These are phyloP conservation scores for Lepidochrysops patricia DNA, from an alignment of 2,888 invertebrate species.

Conservation along the genomic window DNA sequence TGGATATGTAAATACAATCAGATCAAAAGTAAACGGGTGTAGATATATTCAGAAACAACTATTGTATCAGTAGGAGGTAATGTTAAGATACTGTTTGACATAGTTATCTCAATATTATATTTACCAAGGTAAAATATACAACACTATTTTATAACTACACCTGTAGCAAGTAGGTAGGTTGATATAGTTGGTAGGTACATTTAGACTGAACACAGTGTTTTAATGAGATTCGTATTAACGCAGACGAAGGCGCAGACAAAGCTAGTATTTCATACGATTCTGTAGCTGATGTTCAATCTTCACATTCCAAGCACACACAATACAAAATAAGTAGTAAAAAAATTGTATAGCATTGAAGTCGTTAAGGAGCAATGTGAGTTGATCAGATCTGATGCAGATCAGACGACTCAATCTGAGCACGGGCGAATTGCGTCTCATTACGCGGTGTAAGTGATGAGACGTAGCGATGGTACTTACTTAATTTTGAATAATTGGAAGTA, in stretches of 20 bases:
- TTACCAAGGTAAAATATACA: not conserved
- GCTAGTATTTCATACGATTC: no score
- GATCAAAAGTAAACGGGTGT: not conserved
- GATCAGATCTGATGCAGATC: constrained; percentile 42
- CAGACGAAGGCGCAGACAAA: no score
- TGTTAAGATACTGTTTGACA: no score
- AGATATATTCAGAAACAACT: not conserved
- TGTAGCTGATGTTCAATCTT: not conserved
- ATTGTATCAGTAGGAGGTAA: not conserved
- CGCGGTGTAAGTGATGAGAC: constrained; percentile 26
- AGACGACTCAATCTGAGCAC: constrained; percentile 49
- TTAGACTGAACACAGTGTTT: no score
- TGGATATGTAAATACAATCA: constrained; percentile 17
- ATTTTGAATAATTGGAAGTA: no score
- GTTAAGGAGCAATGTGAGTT: constrained; percentile 29
- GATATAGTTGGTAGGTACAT: no score
- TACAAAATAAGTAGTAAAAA: not conserved
- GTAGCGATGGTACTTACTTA: not conserved
- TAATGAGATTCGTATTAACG: no score
- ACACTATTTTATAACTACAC: not conserved
- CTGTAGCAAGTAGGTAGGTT: no score
- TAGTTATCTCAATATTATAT: no score
- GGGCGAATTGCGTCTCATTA: constrained; percentile 24
- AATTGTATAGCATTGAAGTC: constrained; percentile 15
- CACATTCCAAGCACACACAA: not conserved